These are phyloP conservation scores for Drosophila crucigera DNA, from an alignment of 2,888 invertebrate genomes.

Conservation along the genomic window DNA sequence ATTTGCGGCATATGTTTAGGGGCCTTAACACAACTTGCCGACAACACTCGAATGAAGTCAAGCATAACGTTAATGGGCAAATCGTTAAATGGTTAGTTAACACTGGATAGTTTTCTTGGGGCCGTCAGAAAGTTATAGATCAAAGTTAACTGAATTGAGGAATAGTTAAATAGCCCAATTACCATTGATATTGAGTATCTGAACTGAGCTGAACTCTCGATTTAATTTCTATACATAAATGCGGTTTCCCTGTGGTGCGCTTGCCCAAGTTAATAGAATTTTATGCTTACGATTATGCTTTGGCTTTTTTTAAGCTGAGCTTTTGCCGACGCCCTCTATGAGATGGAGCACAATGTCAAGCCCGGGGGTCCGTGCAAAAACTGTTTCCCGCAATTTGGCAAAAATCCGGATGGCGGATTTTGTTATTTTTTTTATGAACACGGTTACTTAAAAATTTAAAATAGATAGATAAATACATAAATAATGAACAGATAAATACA, in stretches of 20 bases:
- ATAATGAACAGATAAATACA: too few relatives aligned
- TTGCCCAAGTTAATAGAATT: too few relatives aligned
- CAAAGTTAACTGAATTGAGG: slow-evolving; percentile 48
- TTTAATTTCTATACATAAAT: slow-evolving; percentile 21
- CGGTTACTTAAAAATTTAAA: too few relatives aligned
- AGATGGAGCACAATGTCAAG: too few relatives aligned
- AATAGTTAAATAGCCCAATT: slow-evolving; percentile 34
- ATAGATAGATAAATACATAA: too few relatives aligned
- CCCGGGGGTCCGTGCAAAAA: too few relatives aligned
- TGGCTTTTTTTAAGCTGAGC: too few relatives aligned
- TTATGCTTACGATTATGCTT: too few relatives aligned
- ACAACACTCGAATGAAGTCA: slow-evolving; percentile 14
- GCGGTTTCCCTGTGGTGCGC: neutral
- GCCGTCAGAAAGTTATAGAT: slow-evolving; percentile 41
- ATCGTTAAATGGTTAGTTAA: slow-evolving; percentile 54
- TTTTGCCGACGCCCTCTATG: too few relatives aligned
- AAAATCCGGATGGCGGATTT: too few relatives aligned
- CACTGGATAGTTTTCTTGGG: slow-evolving; percentile 31
- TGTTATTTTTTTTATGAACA: too few relatives aligned
- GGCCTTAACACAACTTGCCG: slow-evolving; percentile 31
- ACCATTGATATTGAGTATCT: slow-evolving; percentile 8
- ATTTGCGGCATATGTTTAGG: slow-evolving; percentile 73
- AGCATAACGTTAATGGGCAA: slow-evolving; percentile 32
- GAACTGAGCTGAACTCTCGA: slow-evolving; percentile 6
- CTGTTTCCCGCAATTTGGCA: too few relatives aligned